phyloP scores from a whole-genome alignment of 2,797 vertebrate genomes.

The Cyprinodon diabolis region DNA sequence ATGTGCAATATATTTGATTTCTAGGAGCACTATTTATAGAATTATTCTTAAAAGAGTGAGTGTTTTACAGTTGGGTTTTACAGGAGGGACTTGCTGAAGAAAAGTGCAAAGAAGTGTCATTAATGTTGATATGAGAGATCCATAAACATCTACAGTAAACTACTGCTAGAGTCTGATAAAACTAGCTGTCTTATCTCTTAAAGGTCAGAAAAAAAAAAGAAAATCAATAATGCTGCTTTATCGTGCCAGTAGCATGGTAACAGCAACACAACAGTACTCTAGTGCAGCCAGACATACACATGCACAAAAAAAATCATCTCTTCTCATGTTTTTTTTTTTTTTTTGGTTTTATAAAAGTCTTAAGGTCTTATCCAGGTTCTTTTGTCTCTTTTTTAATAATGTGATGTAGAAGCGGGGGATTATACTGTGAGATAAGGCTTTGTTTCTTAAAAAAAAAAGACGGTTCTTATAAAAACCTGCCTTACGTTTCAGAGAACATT shows the following conservation, averaged over 20 bases:
- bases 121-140: constrained; percentile 49
- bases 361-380: constrained; percentile 27
- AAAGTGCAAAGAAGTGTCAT: constrained; percentile 35
- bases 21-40: constrained; percentile 37
- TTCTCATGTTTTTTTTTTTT: constrained; percentile 7
- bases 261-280: constrained; percentile 36
- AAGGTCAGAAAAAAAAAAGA: constrained; percentile 30
- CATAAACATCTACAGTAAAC: constrained; percentile 50
- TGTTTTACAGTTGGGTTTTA: constrained; percentile 31
- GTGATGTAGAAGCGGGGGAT: constrained; percentile 49
- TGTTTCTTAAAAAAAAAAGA: constrained; percentile 36
- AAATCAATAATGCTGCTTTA: constrained; percentile 63
- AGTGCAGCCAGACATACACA: constrained; percentile 19
- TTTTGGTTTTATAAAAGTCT: constrained; percentile 37
- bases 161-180: constrained; percentile 58
- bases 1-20: constrained; percentile 75
- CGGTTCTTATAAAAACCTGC: constrained; percentile 32
- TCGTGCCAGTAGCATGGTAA: constrained; percentile 23
- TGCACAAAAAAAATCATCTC: constrained; percentile 1
- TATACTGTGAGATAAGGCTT: constrained; percentile 69
- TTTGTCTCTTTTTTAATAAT: constrained; percentile 57
- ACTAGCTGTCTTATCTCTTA: constrained; percentile 57
- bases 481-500: constrained; percentile 33
- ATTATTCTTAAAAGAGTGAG: constrained; percentile 25
- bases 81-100: constrained; percentile 22